Evolutionary conservation across 2,888 invertebrate species (phyloP).

Genomic region (Scaptodrosophila latifasciaeformis): DNA sequence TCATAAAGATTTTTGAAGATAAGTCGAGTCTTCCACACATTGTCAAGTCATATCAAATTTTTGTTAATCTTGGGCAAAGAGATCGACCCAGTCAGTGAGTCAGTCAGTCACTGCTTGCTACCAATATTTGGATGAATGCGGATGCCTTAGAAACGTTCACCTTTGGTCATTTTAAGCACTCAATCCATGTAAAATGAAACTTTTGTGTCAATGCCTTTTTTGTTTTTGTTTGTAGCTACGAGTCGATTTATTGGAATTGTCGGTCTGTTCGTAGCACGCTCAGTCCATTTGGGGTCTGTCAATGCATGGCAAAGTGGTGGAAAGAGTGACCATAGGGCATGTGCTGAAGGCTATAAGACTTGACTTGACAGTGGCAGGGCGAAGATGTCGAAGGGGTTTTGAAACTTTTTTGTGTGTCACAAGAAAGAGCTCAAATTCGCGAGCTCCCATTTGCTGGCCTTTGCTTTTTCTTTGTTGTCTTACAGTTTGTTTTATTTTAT

Average conservation of each 20-base stretch:
- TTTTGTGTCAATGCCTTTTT: constrained; percentile 63
- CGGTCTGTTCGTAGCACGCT: not conserved
- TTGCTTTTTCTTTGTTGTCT: constrained; percentile 8
- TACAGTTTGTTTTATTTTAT: constrained; percentile 26
- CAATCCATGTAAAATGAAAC: constrained; percentile 60
- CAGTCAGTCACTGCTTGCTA: too few species aligned
- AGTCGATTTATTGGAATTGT: constrained; percentile 31
- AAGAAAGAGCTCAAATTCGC: not conserved
- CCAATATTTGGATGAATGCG: too few species aligned
- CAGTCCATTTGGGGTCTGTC: not conserved
- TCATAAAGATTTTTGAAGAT: too few species aligned
- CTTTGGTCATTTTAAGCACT: constrained; percentile 38
- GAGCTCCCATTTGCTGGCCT: constrained; percentile 3
- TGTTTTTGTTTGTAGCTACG: constrained; percentile 18
- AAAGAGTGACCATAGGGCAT: not conserved
- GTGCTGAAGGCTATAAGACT: not conserved
- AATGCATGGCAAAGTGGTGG: not conserved
- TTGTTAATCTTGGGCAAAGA: too few species aligned
- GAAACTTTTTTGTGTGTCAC: constrained; percentile 7
- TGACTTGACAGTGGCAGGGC: too few species aligned
- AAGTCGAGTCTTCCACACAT: too few species aligned
- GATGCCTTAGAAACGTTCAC: constrained; percentile 45
- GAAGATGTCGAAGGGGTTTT: too few species aligned
- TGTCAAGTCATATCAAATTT: too few species aligned
- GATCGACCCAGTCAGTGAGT: too few species aligned